phyloP scores from a whole-genome alignment of 2,888 invertebrate genomes.

The Esperia sulphurella region DNA sequence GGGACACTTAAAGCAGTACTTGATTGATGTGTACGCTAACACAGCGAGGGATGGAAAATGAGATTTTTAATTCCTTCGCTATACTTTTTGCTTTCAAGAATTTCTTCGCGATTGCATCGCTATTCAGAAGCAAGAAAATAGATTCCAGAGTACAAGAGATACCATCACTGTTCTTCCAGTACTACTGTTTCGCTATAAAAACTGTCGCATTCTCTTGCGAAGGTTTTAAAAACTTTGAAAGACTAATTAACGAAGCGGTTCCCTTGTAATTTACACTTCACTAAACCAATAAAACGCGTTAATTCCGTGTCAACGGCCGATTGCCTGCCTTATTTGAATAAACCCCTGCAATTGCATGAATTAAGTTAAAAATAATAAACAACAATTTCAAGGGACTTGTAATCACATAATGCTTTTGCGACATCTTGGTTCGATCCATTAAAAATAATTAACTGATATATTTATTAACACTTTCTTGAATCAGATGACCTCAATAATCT shows the following conservation, averaged over 20 bases:
- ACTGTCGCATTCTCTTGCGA: too few relatives aligned
- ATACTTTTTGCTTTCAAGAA: background rate
- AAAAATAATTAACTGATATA: background rate
- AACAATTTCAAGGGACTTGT: background rate
- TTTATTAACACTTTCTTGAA: conserved; percentile 2
- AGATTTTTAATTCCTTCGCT: background rate
- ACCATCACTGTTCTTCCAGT: too few relatives aligned
- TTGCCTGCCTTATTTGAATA: conserved; percentile 55
- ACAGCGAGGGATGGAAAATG: too few relatives aligned
- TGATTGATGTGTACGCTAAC: too few relatives aligned
- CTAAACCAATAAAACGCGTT: conserved; percentile 28
- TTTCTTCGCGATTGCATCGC: background rate
- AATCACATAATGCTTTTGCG: background rate
- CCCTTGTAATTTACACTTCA: conserved; percentile 23
- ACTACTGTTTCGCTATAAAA: too few relatives aligned
- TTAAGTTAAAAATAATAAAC: conserved; percentile 27
- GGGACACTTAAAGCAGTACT: too few relatives aligned
- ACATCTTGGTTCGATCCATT: conserved; percentile 1
- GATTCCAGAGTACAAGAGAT: background rate
- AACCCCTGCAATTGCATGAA: conserved; percentile 45
- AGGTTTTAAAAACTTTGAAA: background rate
- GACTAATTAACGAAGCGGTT: conserved; percentile 2
- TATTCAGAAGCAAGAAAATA: background rate
- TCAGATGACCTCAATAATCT: background rate
- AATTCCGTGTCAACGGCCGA: conserved; percentile 50